Evolutionary conservation across 2,888 invertebrate species (phyloP), one percentile per base, ranked within the genome.

Genomic region (Ochropleura leucogaster): DNA sequence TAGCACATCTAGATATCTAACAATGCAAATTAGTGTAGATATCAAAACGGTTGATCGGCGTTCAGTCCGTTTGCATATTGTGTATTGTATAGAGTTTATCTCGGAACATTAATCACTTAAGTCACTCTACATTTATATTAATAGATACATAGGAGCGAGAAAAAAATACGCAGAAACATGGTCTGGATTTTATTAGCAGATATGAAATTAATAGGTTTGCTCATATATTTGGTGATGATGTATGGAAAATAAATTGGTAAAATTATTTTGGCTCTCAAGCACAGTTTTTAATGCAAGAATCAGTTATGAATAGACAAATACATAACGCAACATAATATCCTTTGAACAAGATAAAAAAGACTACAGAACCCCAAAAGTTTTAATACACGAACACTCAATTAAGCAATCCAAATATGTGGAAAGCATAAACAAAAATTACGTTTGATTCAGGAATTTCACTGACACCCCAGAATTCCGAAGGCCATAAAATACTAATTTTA

Each of bases 401-500:
- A 74, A 77, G 72, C 51, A 72, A 79, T 62, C 46, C 65, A 83
- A 73, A 75, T 72, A 84, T 70, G 67, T 70, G 72, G 64, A 76
- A 73, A 74, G 68, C 69, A 72, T 76, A 74, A 68, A 82, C 76
- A 77, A 77, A 85, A 72, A 71, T 70, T 53, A 79, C 70, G 73
- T 80, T 79, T 70, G 73, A 81, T 82, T 83, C 77, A 83, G 74
- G 82, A 82, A 83, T 85, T 80, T 80, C 76, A 83, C 79, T 81
- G 86, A 82, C 85, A 85, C 85, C 79, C 86, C 90, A 86, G 72
- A 87, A 85, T 80, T 76, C 83, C 82, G 85, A 88, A 88, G 84
- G 79, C 83, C 79, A 88, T 90, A 88, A 87, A 90, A 90, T 88
- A 90, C 89, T 88, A 88, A 89, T 89, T 89, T 90, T 88, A 89